phyloP scores from a whole-genome alignment of 1,140 invertebrate species.

The Mizuhopecten yessoensis region DNA sequence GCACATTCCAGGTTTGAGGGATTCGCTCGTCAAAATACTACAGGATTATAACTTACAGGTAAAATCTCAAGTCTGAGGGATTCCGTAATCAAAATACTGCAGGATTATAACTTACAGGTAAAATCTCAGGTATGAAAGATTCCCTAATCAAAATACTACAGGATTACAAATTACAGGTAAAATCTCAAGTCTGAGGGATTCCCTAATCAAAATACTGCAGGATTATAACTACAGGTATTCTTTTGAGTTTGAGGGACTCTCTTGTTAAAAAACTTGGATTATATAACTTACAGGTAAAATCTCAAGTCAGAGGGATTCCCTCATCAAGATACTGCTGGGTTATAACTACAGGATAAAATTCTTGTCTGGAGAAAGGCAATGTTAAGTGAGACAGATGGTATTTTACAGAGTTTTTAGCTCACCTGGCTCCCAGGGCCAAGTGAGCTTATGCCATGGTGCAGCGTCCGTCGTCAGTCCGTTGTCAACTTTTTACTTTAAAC shows the following conservation, averaged over 20 bases:
- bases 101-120: conserved; percentile 96
- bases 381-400: no score
- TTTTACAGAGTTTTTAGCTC: no score
- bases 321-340: conserved; percentile 97
- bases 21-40: conserved; percentile 97
- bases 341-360: conserved; percentile 92
- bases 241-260: conserved; percentile 88
- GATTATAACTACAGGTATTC: conserved; percentile 94
- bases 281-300: conserved; percentile 94
- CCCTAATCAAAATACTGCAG: conserved; percentile 96
- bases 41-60: conserved; percentile 97
- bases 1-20: conserved; percentile 94
- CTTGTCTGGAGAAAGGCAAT: no score
- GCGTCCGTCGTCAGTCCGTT: no score
- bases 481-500: no score
- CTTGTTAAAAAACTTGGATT: conserved; percentile 98
- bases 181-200: conserved; percentile 88
- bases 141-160: conserved; percentile 97
- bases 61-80: conserved; percentile 87
- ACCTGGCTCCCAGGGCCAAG: no score
- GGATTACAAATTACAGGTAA: conserved; percentile 95
- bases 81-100: conserved; percentile 96
- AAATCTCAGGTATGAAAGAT: conserved; percentile 87
- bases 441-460: no score
- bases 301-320: conserved; percentile 89